A percentile compares a stretch with the other conserved stretches of the same genome.
Evolutionary conservation across 2,113 vertebrate genomes (phyloP).

Genomic region (Malurus alboscapulatus): DNA sequence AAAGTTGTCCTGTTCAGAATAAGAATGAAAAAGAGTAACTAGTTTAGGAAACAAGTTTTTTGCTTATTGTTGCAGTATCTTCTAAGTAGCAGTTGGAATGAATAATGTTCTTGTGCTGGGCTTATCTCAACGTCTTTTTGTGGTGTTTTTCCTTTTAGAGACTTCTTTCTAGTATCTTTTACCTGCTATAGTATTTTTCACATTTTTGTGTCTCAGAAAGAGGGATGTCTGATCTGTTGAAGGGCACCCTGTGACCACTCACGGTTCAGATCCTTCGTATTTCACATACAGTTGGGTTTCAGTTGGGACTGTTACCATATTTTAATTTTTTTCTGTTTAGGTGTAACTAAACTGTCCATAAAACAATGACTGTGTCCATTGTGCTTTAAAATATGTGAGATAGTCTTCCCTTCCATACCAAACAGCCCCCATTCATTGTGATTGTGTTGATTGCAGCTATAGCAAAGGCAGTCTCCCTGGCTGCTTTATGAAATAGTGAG

Average conservation of each 20-base stretch:
- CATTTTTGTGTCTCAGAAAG: background rate
- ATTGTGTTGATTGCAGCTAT: background rate
- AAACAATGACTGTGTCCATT: background rate
- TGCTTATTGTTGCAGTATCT: background rate
- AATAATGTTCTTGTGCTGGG: background rate
- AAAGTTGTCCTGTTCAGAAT: background rate
- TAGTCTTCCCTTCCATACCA: background rate
- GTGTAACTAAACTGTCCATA: background rate
- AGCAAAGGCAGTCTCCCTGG: background rate
- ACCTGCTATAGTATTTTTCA: background rate
- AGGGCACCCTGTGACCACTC: background rate
- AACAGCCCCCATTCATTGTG: background rate
- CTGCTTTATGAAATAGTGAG: background rate
- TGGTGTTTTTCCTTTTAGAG: background rate
- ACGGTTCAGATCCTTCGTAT: background rate
- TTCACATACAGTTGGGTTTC: background rate
- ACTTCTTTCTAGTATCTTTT: background rate
- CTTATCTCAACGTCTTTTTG: background rate
- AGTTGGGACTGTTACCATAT: background rate
- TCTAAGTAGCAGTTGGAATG: background rate
- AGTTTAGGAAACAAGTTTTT: background rate
- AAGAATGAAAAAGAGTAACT: background rate
- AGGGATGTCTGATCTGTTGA: background rate
- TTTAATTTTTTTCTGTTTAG: background rate
- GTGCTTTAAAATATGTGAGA: background rate